Evolutionary conservation across 2,113 vertebrate species (phyloP).

Genomic region (Irena cyanogastra): DNA sequence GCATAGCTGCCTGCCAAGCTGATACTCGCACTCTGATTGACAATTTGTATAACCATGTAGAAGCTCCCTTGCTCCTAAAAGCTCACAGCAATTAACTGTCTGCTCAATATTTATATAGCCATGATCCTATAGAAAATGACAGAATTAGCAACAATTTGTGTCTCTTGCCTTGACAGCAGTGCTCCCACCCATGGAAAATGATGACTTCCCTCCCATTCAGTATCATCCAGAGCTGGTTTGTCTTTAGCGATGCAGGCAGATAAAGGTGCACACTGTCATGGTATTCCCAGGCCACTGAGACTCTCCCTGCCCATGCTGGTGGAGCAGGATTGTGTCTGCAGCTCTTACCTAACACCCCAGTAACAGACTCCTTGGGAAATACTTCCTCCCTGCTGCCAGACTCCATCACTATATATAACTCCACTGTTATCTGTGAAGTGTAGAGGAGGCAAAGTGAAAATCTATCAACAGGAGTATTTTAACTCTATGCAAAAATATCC

Average conservation of each 20-base stretch:
- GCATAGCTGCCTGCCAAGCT: background rate
- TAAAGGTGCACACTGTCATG: background rate
- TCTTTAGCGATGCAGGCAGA: rapidly evolving
- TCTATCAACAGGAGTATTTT: background rate
- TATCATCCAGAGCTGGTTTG: rapidly evolving
- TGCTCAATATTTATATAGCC: background rate
- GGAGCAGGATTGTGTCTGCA: background rate
- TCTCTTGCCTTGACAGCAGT: background rate
- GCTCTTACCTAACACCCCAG: background rate
- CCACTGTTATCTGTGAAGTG: background rate
- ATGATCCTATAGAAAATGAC: background rate
- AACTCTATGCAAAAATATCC: background rate
- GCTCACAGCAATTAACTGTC: background rate
- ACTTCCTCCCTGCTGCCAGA: background rate
- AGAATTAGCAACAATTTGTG: background rate
- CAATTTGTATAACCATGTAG: background rate
- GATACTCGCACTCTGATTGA: background rate
- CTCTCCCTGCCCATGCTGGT: background rate
- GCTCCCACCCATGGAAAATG: background rate
- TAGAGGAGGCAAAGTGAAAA: constrained; percentile 4
- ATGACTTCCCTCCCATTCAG: background rate
- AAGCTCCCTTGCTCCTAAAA: background rate
- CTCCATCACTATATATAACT: background rate
- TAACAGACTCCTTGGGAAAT: background rate
- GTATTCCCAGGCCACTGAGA: background rate